Conservation (phyloP, 2,797 vertebrate species). For the Geotrypetes seraphini region DNA sequence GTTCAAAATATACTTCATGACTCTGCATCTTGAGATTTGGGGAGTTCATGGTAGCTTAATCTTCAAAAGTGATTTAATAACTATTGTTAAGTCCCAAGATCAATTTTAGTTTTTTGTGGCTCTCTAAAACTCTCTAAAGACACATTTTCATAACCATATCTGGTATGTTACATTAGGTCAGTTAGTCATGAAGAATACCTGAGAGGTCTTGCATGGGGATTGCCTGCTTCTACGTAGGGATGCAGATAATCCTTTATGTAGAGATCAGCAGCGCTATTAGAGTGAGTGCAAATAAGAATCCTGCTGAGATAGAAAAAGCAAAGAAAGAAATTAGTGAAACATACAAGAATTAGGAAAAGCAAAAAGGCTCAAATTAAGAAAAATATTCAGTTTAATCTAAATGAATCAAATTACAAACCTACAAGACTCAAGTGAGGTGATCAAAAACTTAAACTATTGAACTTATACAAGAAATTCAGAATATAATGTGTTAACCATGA, state of each 20-base stretch:
- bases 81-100: constrained; percentile 38
- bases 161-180: constrained; percentile 52
- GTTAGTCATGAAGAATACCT: constrained; percentile 78
- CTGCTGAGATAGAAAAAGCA: constrained; percentile 73
- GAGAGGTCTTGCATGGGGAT: constrained; percentile 96
- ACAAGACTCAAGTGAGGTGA: neutral
- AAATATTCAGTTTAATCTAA: constrained; percentile 31
- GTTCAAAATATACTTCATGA: constrained; percentile 10
- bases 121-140: constrained; percentile 45
- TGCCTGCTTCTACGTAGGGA: constrained; percentile 97
- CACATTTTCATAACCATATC: constrained; percentile 67
- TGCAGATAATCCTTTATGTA: constrained; percentile 99
- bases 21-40: too few species aligned
- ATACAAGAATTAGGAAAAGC: constrained; percentile 64
- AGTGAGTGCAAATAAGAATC: constrained; percentile 99
- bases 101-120: constrained; percentile 20
- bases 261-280: constrained; percentile 98
- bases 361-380: constrained; percentile 52
- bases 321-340: constrained; percentile 65
- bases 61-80: constrained; percentile 23
- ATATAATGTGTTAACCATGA: too few species aligned
- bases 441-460: too few species aligned
- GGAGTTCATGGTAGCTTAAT: too few species aligned
- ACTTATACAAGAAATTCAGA: too few species aligned
- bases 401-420: constrained; percentile 12